These are phyloP conservation scores for Chelon labrosus DNA, from an alignment of 2,797 vertebrate species.

Conservation along the genomic window DNA sequence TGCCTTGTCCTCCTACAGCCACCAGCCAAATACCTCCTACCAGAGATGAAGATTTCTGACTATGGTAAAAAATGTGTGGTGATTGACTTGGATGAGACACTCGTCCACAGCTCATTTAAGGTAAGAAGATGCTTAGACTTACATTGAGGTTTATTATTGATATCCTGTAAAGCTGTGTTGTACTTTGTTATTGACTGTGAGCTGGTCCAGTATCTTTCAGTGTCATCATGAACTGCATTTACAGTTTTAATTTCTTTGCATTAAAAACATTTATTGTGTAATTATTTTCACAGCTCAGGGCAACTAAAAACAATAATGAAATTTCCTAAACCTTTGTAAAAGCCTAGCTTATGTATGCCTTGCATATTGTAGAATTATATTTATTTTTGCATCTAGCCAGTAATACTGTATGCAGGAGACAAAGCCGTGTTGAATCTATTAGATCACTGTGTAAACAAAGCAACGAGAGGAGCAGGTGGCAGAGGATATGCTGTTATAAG, in stretches of 20 bases:
- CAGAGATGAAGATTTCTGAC: constrained; percentile 95
- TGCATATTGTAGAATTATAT: background rate
- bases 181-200: background rate
- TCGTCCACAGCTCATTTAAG: constrained; percentile 99
- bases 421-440: constrained; percentile 5
- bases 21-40: constrained; percentile 97
- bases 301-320: background rate
- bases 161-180: background rate
- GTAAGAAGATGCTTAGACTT: constrained; percentile 76
- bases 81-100: constrained; percentile 98
- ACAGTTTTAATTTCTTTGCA: background rate
- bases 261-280: no score
- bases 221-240: background rate
- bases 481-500: constrained; percentile 20
- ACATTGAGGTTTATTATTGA: background rate
- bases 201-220: background rate
- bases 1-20: constrained; percentile 82
- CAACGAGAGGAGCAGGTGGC: constrained; percentile 34
- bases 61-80: constrained; percentile 98
- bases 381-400: background rate
- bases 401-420: constrained; percentile 13
- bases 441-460: constrained; percentile 37
- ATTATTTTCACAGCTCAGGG: background rate
- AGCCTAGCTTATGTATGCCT: background rate
- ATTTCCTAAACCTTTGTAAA: background rate